Evolutionary conservation across 2,797 vertebrate species (phyloP).

Genomic region (Gila robusta): DNA sequence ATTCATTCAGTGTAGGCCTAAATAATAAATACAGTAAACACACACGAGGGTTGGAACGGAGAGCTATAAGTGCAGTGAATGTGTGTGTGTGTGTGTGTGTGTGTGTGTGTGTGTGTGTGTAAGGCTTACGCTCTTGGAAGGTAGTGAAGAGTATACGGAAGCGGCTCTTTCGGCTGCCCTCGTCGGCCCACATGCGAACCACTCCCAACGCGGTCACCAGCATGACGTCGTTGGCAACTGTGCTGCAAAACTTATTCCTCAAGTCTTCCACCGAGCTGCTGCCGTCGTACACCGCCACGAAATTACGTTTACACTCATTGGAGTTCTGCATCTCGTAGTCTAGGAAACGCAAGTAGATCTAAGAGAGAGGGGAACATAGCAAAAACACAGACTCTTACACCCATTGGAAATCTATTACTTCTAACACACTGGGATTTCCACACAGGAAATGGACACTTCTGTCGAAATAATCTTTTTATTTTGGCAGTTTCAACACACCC

Average conservation of each 20-base stretch:
- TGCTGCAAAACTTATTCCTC: conserved; percentile 98
- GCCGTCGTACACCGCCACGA: conserved; percentile 96
- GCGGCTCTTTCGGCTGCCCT: conserved; percentile 91
- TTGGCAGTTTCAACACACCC: not conserved
- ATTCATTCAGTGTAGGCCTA: not conserved
- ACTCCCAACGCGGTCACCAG: conserved; percentile 92
- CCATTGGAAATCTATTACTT: conserved; percentile 1
- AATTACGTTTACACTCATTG: conserved; percentile 98
- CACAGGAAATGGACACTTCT: not conserved
- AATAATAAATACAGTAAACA: not conserved
- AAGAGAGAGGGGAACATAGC: conserved; percentile 46
- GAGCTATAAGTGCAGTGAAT: not conserved
- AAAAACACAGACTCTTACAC: not conserved
- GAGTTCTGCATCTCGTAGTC: conserved; percentile 99
- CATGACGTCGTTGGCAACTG: conserved; percentile 98
- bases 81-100: not conserved
- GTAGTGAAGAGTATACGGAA: conserved; percentile 99
- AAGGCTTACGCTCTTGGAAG: conserved; percentile 97
- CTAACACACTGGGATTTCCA: not conserved
- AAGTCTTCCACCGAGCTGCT: conserved; percentile 96
- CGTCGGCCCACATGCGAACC: conserved; percentile 97
- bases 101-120: not conserved
- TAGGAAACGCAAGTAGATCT: conserved; percentile 98
- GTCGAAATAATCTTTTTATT: not conserved
- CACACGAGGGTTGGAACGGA: not conserved